phyloP scores from a whole-genome alignment of 2,888 invertebrate species.

The Acanthopleura granulata region DNA sequence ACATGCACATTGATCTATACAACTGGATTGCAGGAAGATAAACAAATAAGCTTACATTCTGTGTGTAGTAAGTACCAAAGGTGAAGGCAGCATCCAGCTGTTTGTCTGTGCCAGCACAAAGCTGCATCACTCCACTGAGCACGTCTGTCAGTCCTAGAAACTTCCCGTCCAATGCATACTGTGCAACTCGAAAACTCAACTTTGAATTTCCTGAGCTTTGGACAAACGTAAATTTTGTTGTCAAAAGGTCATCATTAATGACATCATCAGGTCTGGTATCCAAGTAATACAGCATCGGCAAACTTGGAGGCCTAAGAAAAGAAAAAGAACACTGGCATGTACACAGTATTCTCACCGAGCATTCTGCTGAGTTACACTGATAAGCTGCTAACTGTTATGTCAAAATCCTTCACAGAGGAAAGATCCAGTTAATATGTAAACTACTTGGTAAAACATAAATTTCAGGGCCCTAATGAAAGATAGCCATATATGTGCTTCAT shows the following conservation, averaged over 20 bases:
- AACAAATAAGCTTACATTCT: slow-evolving; percentile 45
- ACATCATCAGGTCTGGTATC: slow-evolving; percentile 35
- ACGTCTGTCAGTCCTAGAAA: slow-evolving; percentile 62
- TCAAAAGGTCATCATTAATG: slow-evolving; percentile 41
- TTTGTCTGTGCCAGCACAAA: slow-evolving; percentile 61
- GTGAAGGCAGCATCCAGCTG: slow-evolving; percentile 64
- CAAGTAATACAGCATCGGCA: slow-evolving; percentile 58
- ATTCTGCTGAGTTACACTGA: too few relatives aligned
- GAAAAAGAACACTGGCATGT: background rate
- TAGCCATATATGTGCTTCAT: too few relatives aligned
- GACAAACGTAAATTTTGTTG: slow-evolving; percentile 54
- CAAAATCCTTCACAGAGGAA: too few relatives aligned
- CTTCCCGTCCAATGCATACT: slow-evolving; percentile 63
- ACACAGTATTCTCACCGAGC: background rate
- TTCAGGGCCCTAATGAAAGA: too few relatives aligned
- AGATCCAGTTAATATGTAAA: too few relatives aligned
- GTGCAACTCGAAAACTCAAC: slow-evolving; percentile 60
- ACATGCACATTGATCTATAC: too few relatives aligned
- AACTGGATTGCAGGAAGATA: background rate
- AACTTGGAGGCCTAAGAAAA: slow-evolving; percentile 44
- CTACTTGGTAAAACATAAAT: too few relatives aligned
- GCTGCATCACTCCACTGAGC: slow-evolving; percentile 64
- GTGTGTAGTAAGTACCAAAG: slow-evolving; percentile 67
- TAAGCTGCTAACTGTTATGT: too few relatives aligned
- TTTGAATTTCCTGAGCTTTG: slow-evolving; percentile 35